These are phyloP conservation scores for Caenorhabditis doughertyi DNA, from an alignment of 2,888 invertebrate genomes.

Conservation along the genomic window DNA sequence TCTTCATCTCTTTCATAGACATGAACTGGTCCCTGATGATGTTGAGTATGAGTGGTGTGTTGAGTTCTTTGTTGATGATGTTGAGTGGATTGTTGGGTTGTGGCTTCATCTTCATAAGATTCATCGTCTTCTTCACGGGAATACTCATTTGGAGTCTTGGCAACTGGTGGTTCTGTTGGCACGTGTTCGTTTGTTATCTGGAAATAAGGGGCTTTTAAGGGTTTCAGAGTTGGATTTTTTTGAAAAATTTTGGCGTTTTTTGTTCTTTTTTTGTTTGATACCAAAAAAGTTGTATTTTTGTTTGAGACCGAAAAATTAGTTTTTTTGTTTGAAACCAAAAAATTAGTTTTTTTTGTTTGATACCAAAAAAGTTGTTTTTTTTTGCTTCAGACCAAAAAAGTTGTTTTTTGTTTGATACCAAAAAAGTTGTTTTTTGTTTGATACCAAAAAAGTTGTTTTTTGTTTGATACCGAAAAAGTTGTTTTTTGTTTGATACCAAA, in stretches of 20 bases:
- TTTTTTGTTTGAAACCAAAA: too few species aligned
- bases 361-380: too few species aligned
- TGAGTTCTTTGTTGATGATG: not conserved
- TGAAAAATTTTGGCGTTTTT: not conserved
- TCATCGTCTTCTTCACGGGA: slow-evolving; percentile 64
- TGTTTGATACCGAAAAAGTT: too few species aligned
- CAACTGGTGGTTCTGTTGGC: slow-evolving; percentile 74
- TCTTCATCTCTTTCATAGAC: slow-evolving; percentile 57
- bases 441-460: too few species aligned
- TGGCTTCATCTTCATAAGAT: slow-evolving; percentile 57
- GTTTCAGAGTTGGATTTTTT: not conserved
- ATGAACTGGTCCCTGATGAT: slow-evolving; percentile 34
- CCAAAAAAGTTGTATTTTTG: too few species aligned
- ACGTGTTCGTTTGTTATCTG: slow-evolving; percentile 79
- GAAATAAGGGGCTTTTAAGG: not conserved
- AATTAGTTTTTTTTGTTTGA: too few species aligned
- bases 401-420: too few species aligned
- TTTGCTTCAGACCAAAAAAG: too few species aligned
- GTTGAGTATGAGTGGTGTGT: slow-evolving; percentile 1
- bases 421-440: too few species aligned
- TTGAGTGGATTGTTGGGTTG: slow-evolving; percentile 1
- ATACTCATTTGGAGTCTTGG: slow-evolving; percentile 59
- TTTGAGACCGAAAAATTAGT: too few species aligned
- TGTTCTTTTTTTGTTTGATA: not conserved
- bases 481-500: too few species aligned